Conservation (phyloP, 2,888 invertebrate species). For the Cenopis cana region DNA sequence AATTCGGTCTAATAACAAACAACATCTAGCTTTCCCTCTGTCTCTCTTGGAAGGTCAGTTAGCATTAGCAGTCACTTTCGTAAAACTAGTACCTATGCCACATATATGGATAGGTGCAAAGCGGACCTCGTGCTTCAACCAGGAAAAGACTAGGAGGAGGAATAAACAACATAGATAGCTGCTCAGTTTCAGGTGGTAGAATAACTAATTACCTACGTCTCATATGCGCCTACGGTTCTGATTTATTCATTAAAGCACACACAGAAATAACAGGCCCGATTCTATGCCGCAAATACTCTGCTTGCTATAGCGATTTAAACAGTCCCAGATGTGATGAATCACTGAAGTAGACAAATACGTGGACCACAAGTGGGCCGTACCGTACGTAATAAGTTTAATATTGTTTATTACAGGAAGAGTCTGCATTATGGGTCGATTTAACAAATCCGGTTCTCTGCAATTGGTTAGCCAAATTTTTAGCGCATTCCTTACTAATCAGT, state of each 20-base stretch:
- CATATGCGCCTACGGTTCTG: not conserved
- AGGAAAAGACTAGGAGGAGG: too few species aligned
- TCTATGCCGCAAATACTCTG: conserved; percentile 6
- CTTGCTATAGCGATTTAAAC: conserved; percentile 31
- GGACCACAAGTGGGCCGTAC: conserved; percentile 31
- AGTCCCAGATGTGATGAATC: conserved; percentile 42
- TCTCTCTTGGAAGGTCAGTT: too few species aligned
- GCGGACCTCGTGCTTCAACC: too few species aligned
- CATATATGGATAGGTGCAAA: too few species aligned
- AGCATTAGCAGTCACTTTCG: too few species aligned
- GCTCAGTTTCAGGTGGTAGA: not conserved
- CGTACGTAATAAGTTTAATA: conserved; percentile 21
- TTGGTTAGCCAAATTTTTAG: not conserved
- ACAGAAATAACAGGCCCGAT: conserved; percentile 16
- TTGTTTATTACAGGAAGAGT: conserved; percentile 27
- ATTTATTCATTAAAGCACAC: not conserved
- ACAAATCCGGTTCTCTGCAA: conserved; percentile 8
- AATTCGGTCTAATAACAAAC: too few species aligned
- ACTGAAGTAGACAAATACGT: conserved; percentile 36
- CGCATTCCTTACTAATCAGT: conserved; percentile 12
- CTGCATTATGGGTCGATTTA: conserved; percentile 15
- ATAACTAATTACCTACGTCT: not conserved
- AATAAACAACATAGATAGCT: too few species aligned
- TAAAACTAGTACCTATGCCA: too few species aligned
- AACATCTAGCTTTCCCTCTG: too few species aligned